A percentile compares a stretch with the other conserved stretches of the same genome.
phyloP scores from a whole-genome alignment of 2,888 invertebrate species.

The Diogma glabrata region DNA sequence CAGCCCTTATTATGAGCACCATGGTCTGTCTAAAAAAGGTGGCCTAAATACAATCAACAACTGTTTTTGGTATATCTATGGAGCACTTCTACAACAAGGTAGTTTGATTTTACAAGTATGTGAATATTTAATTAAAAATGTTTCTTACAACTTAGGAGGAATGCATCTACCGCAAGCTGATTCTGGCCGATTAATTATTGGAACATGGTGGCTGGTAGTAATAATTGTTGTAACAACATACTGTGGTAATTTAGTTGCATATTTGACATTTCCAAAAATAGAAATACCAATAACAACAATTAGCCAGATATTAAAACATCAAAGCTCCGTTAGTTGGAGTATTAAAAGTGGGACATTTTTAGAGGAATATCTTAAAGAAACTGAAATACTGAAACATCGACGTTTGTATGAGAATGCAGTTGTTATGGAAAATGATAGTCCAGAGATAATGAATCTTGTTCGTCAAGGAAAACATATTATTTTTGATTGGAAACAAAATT shows the following conservation, averaged over 20 bases:
- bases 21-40: constrained; percentile 42
- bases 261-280: constrained; percentile 80
- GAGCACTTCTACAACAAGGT: constrained; percentile 87
- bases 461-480: constrained; percentile 56
- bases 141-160: constrained; percentile 48
- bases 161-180: constrained; percentile 76
- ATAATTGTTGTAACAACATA: constrained; percentile 83
- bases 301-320: constrained; percentile 45
- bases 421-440: constrained; percentile 37
- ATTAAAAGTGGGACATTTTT: constrained; percentile 63
- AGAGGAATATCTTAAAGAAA: constrained; percentile 47
- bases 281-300: constrained; percentile 59
- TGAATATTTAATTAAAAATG: constrained; percentile 6
- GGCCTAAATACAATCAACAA: constrained; percentile 38
- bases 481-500: constrained; percentile 71
- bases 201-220: constrained; percentile 88
- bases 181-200: constrained; percentile 74
- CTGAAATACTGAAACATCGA: constrained; percentile 47
- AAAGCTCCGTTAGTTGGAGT: constrained; percentile 58
- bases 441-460: constrained; percentile 44
- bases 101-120: too few relatives aligned
- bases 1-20: constrained; percentile 60
- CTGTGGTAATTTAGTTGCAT: constrained; percentile 85
- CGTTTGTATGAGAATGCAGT: constrained; percentile 46
- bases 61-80: constrained; percentile 62